Conservation (phyloP, 2,113 vertebrate species). For the Cyanoramphus novaezelandiae region DNA sequence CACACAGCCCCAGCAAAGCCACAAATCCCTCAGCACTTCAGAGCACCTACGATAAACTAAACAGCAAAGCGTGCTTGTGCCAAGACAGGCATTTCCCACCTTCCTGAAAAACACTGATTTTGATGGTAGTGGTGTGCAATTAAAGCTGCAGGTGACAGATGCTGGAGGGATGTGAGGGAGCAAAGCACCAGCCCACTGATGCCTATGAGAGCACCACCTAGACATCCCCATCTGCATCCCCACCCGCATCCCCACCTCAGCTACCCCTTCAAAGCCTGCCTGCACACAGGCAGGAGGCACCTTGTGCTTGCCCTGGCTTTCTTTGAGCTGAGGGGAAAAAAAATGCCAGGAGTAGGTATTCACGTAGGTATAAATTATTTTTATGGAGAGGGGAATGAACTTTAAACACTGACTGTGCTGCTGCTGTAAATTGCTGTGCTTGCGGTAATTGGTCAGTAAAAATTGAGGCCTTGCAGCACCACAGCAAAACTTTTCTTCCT, state of each 20-base stretch:
- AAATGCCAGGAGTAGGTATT: background rate
- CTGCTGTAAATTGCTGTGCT: background rate
- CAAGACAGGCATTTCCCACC: background rate
- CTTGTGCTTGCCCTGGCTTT: background rate
- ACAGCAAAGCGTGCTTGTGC: rapidly evolving
- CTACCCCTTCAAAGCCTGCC: background rate
- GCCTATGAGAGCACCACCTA: rapidly evolving
- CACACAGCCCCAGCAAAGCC: background rate
- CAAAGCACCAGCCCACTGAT: background rate
- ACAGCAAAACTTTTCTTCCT: background rate
- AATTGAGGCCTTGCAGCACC: background rate
- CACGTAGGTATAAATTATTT: background rate
- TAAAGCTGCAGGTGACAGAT: background rate
- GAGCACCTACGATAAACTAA: rapidly evolving
- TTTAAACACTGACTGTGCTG: constrained; percentile 5
- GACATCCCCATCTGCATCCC: background rate
- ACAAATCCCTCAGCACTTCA: background rate
- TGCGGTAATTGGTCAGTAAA: background rate
- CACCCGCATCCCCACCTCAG: rapidly evolving
- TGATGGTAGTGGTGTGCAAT: rapidly evolving
- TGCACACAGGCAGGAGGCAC: background rate
- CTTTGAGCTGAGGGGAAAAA: background rate
- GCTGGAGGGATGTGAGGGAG: rapidly evolving
- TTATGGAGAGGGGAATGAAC: background rate
- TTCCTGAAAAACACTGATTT: rapidly evolving